Evolutionary conservation across 2,113 vertebrate genomes (phyloP).

Genomic region (Mola mola): DNA sequence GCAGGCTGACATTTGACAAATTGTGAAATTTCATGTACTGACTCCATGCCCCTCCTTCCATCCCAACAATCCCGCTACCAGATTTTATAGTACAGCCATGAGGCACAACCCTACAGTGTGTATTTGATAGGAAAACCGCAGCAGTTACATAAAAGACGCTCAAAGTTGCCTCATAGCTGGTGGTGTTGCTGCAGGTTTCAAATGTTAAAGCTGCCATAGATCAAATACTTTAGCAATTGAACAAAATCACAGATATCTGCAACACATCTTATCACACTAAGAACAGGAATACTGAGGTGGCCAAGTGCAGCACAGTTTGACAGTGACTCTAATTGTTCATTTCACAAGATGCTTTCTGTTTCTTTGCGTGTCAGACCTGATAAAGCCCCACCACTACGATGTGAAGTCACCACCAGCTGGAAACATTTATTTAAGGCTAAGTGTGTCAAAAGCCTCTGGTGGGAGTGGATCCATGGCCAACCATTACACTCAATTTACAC

Average conservation of each 20-base stretch:
- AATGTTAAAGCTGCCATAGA: slow-evolving; percentile 7
- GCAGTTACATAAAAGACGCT: not conserved
- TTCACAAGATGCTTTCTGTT: slow-evolving; percentile 19
- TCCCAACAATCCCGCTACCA: too few relatives aligned
- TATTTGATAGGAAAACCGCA: too few relatives aligned
- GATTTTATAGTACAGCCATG: too few relatives aligned
- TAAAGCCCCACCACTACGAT: slow-evolving; percentile 43
- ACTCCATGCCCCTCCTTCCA: too few relatives aligned
- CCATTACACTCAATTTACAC: slow-evolving; percentile 66
- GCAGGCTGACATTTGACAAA: too few relatives aligned
- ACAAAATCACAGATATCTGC: not conserved
- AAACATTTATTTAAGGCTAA: slow-evolving; percentile 60
- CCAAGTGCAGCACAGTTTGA: slow-evolving; percentile 15
- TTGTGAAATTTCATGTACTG: too few relatives aligned
- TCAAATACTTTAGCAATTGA: slow-evolving; percentile 8
- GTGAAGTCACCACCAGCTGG: slow-evolving; percentile 55
- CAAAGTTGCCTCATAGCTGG: too few relatives aligned
- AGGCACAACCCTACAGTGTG: too few relatives aligned
- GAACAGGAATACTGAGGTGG: slow-evolving; percentile 15
- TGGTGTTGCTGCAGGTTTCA: too few relatives aligned
- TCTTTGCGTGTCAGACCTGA: slow-evolving; percentile 32
- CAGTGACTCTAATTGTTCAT: slow-evolving; percentile 25
- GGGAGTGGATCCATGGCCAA: slow-evolving; percentile 47
- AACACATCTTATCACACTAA: too few relatives aligned
- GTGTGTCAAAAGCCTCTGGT: slow-evolving; percentile 58